These are phyloP conservation scores for Melanostoma mellinum DNA, from an alignment of 2,888 invertebrate genomes.

Conservation along the genomic window DNA sequence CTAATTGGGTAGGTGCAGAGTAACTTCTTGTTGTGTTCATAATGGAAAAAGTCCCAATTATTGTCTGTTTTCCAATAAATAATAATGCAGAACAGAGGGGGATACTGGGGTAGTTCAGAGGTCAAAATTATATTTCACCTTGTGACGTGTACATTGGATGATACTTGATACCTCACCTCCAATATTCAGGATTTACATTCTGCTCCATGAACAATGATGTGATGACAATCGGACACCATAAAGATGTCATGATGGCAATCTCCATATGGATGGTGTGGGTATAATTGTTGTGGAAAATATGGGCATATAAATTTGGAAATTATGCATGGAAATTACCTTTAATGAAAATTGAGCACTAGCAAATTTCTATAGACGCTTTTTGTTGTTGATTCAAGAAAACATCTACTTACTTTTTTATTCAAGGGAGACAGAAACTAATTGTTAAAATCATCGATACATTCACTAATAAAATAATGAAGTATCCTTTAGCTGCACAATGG, in stretches of 20 bases:
- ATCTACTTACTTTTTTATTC: too few relatives aligned
- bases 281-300: neutral
- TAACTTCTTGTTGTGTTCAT: neutral
- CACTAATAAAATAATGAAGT: too few relatives aligned
- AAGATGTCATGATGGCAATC: conserved; percentile 45
- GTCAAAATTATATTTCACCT: conserved; percentile 52
- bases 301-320: neutral
- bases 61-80: conserved; percentile 42
- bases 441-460: too few relatives aligned
- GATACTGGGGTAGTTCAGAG: conserved; percentile 32
- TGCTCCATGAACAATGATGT: conserved; percentile 26
- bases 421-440: too few relatives aligned
- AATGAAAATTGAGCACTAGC: conserved; percentile 10
- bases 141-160: conserved; percentile 43
- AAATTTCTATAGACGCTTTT: neutral
- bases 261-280: conserved; percentile 5
- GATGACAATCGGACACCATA: conserved; percentile 34
- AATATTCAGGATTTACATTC: conserved; percentile 14
- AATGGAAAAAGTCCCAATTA: conserved; percentile 24
- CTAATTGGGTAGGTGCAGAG: too few relatives aligned
- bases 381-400: too few relatives aligned
- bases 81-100: too few relatives aligned
- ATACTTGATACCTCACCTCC: conserved; percentile 45
- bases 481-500: too few relatives aligned
- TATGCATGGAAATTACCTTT: neutral